Evolutionary conservation across 2,113 vertebrate genomes (phyloP).

Genomic region (Peromyscus californicus): DNA sequence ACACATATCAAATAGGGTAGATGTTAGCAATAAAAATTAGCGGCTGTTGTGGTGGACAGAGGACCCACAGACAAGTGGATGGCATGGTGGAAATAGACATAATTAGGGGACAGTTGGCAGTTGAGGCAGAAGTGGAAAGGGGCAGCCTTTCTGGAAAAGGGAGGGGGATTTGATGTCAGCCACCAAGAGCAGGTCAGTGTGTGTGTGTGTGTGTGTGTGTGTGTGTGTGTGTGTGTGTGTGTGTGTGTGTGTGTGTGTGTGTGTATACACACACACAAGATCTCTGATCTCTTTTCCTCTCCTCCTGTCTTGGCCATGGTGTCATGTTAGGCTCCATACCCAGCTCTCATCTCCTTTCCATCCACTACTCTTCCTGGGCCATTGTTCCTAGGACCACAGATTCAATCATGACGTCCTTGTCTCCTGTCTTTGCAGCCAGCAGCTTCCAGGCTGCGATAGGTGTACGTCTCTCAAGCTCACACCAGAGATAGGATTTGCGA

Average conservation of each 20-base stretch:
- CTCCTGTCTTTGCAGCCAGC: neutral
- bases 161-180: neutral
- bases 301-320: neutral
- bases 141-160: neutral
- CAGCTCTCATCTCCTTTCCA: neutral
- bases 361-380: neutral
- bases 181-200: neutral
- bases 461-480: neutral
- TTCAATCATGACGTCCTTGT: neutral
- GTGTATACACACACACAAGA: neutral
- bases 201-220: too few relatives aligned
- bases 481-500: neutral
- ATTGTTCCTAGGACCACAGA: neutral
- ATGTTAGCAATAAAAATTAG: neutral
- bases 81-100: neutral
- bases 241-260: too few relatives aligned
- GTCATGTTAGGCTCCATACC: neutral
- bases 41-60: neutral
- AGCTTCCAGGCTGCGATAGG: neutral
- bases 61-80: too few relatives aligned
- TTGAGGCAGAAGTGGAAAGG: neutral
- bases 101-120: neutral
- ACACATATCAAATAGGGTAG: neutral
- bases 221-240: neutral
- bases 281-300: neutral